Percentiles rank a stretch among this genome's conserved stretches.
These are phyloP conservation scores for Mohoua ochrocephala DNA, from an alignment of 2,113 vertebrate species.

Conservation along the genomic window DNA sequence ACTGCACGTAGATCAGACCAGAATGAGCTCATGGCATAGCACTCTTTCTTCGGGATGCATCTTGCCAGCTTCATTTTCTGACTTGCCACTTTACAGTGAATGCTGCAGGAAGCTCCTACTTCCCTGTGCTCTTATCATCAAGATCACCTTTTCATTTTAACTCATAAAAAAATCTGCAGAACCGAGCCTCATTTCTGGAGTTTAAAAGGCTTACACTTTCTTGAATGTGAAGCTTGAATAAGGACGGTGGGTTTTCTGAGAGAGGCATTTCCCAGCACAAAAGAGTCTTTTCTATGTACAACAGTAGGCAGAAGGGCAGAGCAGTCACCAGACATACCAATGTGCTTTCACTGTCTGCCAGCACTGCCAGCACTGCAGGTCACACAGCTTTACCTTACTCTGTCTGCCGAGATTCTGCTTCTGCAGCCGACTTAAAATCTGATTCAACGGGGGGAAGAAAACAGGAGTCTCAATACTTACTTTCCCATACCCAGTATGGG, in stretches of 20 bases:
- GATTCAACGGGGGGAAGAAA: not conserved
- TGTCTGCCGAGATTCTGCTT: slow-evolving; percentile 34
- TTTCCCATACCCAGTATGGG: not conserved
- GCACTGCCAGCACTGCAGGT: not conserved
- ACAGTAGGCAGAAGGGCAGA: not conserved
- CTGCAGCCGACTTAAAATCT: not conserved
- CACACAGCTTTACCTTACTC: not conserved
- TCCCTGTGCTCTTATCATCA: not conserved
- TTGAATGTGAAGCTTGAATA: not conserved
- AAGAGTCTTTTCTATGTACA: not conserved
- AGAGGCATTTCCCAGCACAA: not conserved
- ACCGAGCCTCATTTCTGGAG: not conserved
- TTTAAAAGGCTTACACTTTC: not conserved
- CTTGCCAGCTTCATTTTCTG: not conserved
- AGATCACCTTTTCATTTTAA: not conserved
- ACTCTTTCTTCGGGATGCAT: not conserved
- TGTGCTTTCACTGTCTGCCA: not conserved
- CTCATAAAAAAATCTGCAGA: not conserved
- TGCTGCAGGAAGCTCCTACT: not conserved
- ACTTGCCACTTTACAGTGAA: not conserved
- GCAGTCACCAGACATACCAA: too few species aligned
- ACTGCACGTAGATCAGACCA: not conserved
- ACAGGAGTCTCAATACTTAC: not conserved
- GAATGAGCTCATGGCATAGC: not conserved
- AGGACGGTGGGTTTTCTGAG: not conserved